These are phyloP conservation scores for Rallus crepitans DNA, from an alignment of 2,797 vertebrate species.

Conservation along the genomic window DNA sequence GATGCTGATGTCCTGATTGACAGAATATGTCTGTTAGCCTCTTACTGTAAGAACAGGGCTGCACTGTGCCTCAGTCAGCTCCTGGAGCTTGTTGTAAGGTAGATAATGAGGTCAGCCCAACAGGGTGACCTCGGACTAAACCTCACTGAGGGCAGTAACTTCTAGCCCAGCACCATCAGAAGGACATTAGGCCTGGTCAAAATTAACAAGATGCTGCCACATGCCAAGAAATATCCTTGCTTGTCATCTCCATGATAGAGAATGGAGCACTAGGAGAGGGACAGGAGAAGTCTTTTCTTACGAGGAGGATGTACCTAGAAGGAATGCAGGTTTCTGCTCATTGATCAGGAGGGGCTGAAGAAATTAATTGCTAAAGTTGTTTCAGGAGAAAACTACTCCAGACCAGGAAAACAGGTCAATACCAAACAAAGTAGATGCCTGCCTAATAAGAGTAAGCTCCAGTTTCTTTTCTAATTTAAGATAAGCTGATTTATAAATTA, in stretches of 20 bases:
- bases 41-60: background rate
- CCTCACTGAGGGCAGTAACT: background rate
- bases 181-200: background rate
- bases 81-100: background rate
- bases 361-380: background rate
- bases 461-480: background rate
- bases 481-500: background rate
- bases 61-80: background rate
- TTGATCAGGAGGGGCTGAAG: accelerated
- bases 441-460: background rate
- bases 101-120: background rate
- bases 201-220: background rate
- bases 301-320: background rate
- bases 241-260: accelerated
- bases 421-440: too few species aligned
- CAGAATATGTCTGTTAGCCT: accelerated
- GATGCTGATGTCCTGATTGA: background rate
- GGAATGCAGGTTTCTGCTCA: background rate
- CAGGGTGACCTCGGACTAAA: background rate
- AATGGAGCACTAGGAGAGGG: background rate
- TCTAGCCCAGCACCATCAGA: background rate
- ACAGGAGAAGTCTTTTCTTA: background rate
- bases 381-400: background rate
- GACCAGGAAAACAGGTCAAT: background rate
- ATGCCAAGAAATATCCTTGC: background rate